Conservation (phyloP, 2,888 invertebrate species). For the Caradrina clavipalpis region DNA sequence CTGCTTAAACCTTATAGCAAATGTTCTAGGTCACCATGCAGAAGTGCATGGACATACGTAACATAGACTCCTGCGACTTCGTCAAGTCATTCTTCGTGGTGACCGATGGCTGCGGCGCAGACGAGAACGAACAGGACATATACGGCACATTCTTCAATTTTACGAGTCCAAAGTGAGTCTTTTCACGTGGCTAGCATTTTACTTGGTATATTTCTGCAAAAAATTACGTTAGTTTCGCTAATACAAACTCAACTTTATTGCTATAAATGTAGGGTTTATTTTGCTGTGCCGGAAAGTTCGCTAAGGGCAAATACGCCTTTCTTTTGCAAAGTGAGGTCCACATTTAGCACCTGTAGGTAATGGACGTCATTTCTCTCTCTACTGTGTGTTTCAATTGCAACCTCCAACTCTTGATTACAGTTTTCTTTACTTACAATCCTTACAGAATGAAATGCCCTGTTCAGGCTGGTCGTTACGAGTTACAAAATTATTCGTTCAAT, state of each 20-base stretch:
- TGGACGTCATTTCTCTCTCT: neutral
- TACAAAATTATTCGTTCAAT: slow-evolving; percentile 73
- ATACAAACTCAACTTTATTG: no score
- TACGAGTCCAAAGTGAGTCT: slow-evolving; percentile 69
- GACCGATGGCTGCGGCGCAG: slow-evolving; percentile 69
- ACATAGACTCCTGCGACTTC: slow-evolving; percentile 79
- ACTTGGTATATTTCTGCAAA: no score
- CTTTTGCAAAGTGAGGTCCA: neutral
- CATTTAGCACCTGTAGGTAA: neutral
- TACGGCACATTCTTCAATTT: slow-evolving; percentile 74
- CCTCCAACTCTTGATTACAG: neutral
- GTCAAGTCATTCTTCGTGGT: slow-evolving; percentile 71
- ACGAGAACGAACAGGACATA: slow-evolving; percentile 60
- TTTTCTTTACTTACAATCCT: slow-evolving; percentile 61
- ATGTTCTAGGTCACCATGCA: slow-evolving; percentile 75
- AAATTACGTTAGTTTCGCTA: no score
- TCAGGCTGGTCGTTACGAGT: slow-evolving; percentile 70
- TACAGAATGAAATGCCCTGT: slow-evolving; percentile 76
- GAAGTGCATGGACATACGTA: slow-evolving; percentile 81
- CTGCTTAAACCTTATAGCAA: neutral
- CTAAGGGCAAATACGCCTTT: no score
- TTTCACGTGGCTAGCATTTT: no score
- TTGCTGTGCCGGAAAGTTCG: no score
- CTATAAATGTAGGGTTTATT: no score
- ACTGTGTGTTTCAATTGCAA: neutral